Evolutionary conservation across 1,140 invertebrate genomes (phyloP).

Genomic region (Leptinotarsa undecemlineata): DNA sequence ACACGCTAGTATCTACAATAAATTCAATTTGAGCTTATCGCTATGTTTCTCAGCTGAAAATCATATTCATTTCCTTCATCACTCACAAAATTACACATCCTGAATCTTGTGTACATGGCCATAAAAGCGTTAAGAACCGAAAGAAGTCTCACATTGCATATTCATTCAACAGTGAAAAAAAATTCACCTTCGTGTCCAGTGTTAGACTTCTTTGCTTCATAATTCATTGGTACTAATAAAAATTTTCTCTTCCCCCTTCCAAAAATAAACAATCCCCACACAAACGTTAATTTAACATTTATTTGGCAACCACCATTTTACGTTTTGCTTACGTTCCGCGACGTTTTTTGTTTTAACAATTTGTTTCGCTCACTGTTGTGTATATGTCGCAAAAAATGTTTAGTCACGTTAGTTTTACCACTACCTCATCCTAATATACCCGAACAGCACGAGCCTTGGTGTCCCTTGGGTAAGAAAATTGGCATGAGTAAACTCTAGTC

Average conservation of each 20-base stretch:
- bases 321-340: not conserved
- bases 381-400: conserved; percentile 2
- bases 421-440: conserved; percentile 81
- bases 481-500: conserved; percentile 30
- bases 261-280: conserved; percentile 11
- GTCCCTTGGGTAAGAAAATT: conserved; percentile 72
- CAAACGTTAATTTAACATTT: not conserved
- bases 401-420: conserved; percentile 74
- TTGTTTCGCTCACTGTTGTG: conserved; percentile 1
- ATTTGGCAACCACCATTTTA: conserved; percentile 2
- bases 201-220: conserved; percentile 13
- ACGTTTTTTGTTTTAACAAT: conserved; percentile 5
- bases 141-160: no score
- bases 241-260: conserved; percentile 16
- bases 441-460: conserved; percentile 85
- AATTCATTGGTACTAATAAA: conserved; percentile 16
- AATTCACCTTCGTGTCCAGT: not conserved
- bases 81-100: no score
- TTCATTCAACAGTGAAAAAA: no score
- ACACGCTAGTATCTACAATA: no score
- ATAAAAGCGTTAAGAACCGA: no score
- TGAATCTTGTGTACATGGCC: no score
- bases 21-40: no score
- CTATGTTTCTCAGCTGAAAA: no score
- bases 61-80: no score